Evolutionary conservation across 1,140 invertebrate species (phyloP), one percentile per base, ranked within the genome.

Genomic region (Aethina tumida): DNA sequence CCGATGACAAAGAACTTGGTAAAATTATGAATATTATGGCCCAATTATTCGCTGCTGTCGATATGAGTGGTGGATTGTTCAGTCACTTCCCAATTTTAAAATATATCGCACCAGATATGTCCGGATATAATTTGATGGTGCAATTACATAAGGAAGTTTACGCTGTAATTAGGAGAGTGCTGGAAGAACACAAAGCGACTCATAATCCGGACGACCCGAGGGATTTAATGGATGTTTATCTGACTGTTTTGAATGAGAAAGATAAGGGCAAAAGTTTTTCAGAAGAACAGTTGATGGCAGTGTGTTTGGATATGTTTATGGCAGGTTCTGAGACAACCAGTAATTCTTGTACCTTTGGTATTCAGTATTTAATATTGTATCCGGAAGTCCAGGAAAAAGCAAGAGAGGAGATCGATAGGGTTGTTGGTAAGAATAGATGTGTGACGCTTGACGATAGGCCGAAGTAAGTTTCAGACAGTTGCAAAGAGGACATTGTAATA

Each of bases 181-280:
- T 92, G 5, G 63, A 78, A 26, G 73, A 72, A 39, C 88, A 92
- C 54, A 81, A 84, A 41, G 60, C 69, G 21, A 74, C 70, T 0
- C 81, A 82, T 43, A 62, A 72, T 39, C 51, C 65, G 44, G 47
- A 70, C 14, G 70, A 75, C 24, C 76, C 80, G 2, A 69, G 81
- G 33, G 86, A 92, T 63, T 77, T 92, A 12, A 90, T 93, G 72
- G 87, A 92, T 50, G 75, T 77, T 5, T 92, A 90, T 54, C 64
- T 92, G 10, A 69, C 82, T 52, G 71, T 74, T 35, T 56, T 84
- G 30, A 63, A 70, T 33, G 68, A 69, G 5, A 60, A 63, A n/a
- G 66, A 50, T 29, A 16, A 22, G 34, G 43, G 43, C n/a, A 13
- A 63, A 2, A 66, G 60, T 8, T 71, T 60, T 35, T 41, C 68